Evolutionary conservation across 2,888 invertebrate genomes (phyloP).

Genomic region (Alloplasta piceator): DNA sequence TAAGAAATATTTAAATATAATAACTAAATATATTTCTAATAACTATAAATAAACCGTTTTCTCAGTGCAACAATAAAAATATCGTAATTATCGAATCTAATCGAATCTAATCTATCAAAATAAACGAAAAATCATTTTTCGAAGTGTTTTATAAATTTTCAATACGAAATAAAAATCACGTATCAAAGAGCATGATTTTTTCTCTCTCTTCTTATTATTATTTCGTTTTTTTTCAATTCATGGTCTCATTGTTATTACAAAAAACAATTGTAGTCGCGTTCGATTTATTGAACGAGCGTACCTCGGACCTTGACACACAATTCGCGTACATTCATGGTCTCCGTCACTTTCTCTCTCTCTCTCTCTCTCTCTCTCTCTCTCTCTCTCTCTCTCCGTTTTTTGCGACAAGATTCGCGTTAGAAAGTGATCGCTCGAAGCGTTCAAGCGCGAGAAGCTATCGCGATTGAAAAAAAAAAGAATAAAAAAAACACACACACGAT

Average conservation of each 20-base stretch:
- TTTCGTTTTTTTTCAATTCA: not conserved
- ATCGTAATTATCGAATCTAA: too few relatives aligned
- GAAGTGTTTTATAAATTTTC: too few relatives aligned
- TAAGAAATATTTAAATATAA: too few relatives aligned
- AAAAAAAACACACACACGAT: not conserved
- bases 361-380: slow-evolving; percentile 77
- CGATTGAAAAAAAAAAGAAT: not conserved
- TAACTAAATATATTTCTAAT: too few relatives aligned
- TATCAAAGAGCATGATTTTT: too few relatives aligned
- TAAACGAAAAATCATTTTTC: too few relatives aligned
- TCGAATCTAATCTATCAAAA: too few relatives aligned
- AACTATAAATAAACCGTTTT: too few relatives aligned
- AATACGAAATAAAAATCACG: too few relatives aligned
- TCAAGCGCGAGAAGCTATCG: not conserved
- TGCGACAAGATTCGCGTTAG: slow-evolving; percentile 59
- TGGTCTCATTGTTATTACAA: slow-evolving; percentile 2
- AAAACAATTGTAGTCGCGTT: slow-evolving; percentile 18
- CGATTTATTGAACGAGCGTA: slow-evolving; percentile 61
- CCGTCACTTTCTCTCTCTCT: slow-evolving; percentile 76
- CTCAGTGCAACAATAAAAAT: too few relatives aligned
- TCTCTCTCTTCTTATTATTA: too few relatives aligned
- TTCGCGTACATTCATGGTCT: slow-evolving; percentile 61
- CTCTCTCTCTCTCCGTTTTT: slow-evolving; percentile 36
- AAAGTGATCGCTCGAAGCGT: slow-evolving; percentile 67
- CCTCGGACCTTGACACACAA: slow-evolving; percentile 77